Percentiles rank a stretch among this genome's conserved stretches.
Conservation (phyloP, 2,797 vertebrate genomes). For the Gymnoscopelus braueri region DNA sequence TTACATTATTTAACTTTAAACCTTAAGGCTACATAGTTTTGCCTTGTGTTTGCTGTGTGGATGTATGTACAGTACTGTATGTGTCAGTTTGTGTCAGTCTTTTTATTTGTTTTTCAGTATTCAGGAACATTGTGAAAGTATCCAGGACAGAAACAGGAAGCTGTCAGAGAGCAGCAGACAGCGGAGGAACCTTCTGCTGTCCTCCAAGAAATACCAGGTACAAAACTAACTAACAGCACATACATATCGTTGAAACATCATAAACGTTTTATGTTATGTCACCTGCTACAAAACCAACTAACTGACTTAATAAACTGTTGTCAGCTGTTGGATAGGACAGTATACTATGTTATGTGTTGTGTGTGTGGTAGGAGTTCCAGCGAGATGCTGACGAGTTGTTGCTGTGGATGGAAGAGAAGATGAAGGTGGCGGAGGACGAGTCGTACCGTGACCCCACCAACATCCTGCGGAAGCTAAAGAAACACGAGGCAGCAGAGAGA, state of each 20-base stretch:
- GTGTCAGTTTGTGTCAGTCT: background rate
- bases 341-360: background rate
- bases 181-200: constrained; percentile 78
- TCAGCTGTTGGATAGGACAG: too few species aligned
- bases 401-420: constrained; percentile 92
- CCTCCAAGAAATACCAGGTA: constrained; percentile 88
- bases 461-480: constrained; percentile 84
- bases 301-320: background rate
- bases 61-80: background rate
- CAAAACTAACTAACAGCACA: constrained; percentile 3
- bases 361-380: constrained; percentile 83
- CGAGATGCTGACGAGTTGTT: constrained; percentile 84
- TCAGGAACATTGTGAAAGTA: constrained; percentile 44
- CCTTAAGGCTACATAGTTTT: too few species aligned
- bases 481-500: constrained; percentile 83
- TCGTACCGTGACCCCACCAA: constrained; percentile 85
- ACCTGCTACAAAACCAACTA: background rate
- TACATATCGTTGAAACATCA: too few species aligned
- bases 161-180: constrained; percentile 77
- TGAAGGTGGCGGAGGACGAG: constrained; percentile 82
- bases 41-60: too few species aligned
- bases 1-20: too few species aligned
- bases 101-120: constrained; percentile 34
- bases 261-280: background rate
- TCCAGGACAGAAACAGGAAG: constrained; percentile 62